Conservation (phyloP, 2,113 vertebrate genomes). For the Microcebus lehilahytsara region DNA sequence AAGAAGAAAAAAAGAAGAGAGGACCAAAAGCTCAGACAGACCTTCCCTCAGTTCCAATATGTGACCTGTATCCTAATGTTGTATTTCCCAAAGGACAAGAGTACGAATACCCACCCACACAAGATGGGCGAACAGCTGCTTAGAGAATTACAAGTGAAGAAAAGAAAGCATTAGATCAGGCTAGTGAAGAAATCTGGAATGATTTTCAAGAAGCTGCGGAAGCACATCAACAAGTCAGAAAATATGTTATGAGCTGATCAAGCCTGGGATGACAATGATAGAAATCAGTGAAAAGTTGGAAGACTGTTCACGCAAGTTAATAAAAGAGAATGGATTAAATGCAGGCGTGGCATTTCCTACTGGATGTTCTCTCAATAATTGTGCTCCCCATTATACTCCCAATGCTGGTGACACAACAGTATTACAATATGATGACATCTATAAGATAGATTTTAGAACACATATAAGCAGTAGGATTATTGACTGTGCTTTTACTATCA, state of each 20-base stretch:
- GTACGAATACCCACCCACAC: constrained; percentile 95
- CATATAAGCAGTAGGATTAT: constrained; percentile 96
- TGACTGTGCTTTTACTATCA: constrained; percentile 97
- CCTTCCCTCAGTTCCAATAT: constrained; percentile 97
- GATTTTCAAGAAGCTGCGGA: constrained; percentile 98
- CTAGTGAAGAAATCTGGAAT: constrained; percentile 97
- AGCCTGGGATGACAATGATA: constrained; percentile 99
- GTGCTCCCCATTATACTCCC: constrained; percentile 98
- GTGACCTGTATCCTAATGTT: constrained; percentile 93
- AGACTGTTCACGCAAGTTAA: constrained; percentile 95
- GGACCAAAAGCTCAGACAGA: constrained; percentile 93
- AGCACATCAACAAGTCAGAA: constrained; percentile 97
- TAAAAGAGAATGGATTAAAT: constrained; percentile 95
- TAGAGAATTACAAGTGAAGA: constrained; percentile 95
- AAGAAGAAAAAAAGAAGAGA: too few species aligned
- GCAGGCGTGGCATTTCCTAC: constrained; percentile 98
- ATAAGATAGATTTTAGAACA: constrained; percentile 99
- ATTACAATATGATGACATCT: constrained; percentile 96
- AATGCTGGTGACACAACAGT: constrained; percentile 97
- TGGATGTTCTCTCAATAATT: constrained; percentile 98
- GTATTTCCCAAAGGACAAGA: constrained; percentile 96
- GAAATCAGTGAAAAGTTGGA: constrained; percentile 99
- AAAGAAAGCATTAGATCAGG: constrained; percentile 94
- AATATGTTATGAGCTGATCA: constrained; percentile 97
- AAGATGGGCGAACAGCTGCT: constrained; percentile 95